Conservation (phyloP, 2,113 vertebrate species). For the Porphyrio hochstetteri region DNA sequence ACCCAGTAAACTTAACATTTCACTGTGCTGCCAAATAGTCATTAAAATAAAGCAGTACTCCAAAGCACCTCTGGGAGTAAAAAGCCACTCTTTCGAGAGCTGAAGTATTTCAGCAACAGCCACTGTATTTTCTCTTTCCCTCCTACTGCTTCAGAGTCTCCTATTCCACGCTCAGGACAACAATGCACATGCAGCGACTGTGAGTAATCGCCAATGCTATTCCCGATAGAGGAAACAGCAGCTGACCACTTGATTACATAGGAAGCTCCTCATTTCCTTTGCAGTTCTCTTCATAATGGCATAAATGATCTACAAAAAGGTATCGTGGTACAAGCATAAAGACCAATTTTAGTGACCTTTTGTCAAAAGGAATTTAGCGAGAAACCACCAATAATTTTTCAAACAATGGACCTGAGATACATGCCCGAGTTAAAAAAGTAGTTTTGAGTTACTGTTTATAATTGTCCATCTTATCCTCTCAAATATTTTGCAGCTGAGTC, state of each 20-base stretch:
- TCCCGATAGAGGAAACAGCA: conserved; percentile 30
- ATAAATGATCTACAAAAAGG: neutral
- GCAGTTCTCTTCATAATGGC: conserved; percentile 21
- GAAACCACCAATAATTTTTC: neutral
- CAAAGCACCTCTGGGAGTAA: neutral
- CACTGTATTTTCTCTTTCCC: neutral
- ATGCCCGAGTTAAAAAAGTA: neutral
- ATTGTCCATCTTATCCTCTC: neutral
- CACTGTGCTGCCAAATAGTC: neutral
- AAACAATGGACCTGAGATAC: neutral
- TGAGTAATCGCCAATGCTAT: neutral
- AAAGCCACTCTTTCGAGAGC: neutral
- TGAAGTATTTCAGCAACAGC: neutral
- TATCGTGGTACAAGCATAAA: neutral
- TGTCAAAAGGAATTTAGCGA: neutral
- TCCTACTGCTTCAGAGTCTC: neutral
- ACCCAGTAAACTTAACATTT: neutral
- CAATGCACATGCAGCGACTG: neutral
- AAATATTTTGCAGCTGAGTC: neutral
- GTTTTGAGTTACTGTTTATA: neutral
- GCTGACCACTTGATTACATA: conserved; percentile 51
- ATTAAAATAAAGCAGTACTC: neutral
- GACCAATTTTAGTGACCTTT: neutral
- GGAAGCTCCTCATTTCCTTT: conserved; percentile 69
- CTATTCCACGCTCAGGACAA: neutral